phyloP scores from a whole-genome alignment of 2,113 vertebrate genomes.

The Paradoxurus hermaphroditus region DNA sequence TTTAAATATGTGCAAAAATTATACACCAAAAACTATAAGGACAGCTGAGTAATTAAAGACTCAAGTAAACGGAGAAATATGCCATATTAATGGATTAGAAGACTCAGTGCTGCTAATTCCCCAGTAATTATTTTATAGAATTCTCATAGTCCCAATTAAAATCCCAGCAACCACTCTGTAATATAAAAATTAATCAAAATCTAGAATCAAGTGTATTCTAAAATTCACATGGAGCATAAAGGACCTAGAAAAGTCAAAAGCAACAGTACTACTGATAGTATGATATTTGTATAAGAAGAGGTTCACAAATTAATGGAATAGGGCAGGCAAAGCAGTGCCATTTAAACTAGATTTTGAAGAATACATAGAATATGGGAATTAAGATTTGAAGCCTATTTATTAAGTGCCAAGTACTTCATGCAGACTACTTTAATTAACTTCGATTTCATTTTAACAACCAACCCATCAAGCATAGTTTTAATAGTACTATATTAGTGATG shows the following conservation, averaged over 20 bases:
- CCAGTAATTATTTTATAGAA: not conserved
- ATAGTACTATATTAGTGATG: not conserved
- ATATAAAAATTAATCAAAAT: not conserved
- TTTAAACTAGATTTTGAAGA: not conserved
- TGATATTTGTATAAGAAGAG: not conserved
- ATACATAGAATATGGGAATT: not conserved
- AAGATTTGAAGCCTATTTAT: not conserved
- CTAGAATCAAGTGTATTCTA: not conserved
- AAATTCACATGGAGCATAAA: not conserved
- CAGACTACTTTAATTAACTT: not conserved
- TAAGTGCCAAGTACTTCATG: not conserved
- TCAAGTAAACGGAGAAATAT: not conserved
- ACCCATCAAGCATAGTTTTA: not conserved
- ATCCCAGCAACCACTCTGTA: not conserved
- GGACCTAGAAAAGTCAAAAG: not conserved
- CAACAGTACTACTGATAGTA: not conserved
- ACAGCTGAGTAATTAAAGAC: not conserved
- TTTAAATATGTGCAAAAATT: not conserved
- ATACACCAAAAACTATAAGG: not conserved
- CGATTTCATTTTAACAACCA: constrained; percentile 11
- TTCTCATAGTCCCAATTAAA: not conserved
- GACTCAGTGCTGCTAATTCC: not conserved
- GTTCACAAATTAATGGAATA: not conserved
- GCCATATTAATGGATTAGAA: not conserved
- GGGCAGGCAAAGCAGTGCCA: not conserved